A percentile compares a stretch with the other conserved stretches of the same genome.
These are phyloP conservation scores for Channa argus DNA, from an alignment of 2,113 vertebrate species.

Conservation along the genomic window DNA sequence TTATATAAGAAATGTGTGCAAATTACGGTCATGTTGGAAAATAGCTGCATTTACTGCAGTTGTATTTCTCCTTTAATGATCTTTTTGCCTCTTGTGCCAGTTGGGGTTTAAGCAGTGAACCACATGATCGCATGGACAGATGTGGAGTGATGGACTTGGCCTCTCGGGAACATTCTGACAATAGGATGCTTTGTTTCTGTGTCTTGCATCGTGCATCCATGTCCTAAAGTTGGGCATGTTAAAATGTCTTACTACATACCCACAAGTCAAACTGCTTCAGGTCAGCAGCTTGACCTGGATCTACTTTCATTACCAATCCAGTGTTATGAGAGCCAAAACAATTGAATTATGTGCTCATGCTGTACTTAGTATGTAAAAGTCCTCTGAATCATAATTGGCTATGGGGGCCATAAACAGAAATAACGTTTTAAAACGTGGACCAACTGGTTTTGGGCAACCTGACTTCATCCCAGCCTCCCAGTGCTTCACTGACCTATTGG, in stretches of 20 bases:
- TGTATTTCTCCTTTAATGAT: too few relatives aligned
- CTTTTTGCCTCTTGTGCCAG: not conserved
- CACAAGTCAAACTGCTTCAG: not conserved
- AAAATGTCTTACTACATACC: too few relatives aligned
- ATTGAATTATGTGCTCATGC: not conserved
- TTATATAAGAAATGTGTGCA: too few relatives aligned
- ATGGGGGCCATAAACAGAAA: not conserved
- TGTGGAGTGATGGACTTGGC: slow-evolving; percentile 22
- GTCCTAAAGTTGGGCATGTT: not conserved
- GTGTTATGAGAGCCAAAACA: not conserved
- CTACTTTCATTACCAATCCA: not conserved
- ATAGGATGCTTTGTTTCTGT: slow-evolving; percentile 10
- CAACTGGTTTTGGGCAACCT: not conserved
- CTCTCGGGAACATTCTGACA: not conserved
- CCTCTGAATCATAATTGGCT: not conserved
- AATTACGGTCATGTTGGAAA: too few relatives aligned
- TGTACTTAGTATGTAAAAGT: not conserved
- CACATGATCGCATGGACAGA: slow-evolving; percentile 2
- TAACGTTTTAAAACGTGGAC: not conserved
- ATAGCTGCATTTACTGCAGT: too few relatives aligned
- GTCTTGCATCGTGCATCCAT: not conserved
- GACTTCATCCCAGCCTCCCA: not conserved
- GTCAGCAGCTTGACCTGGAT: not conserved
- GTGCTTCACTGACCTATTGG: slow-evolving; percentile 5
- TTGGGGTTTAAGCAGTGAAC: not conserved